Evolutionary conservation across 2,797 vertebrate species (phyloP).

Genomic region (Pelodytes ibericus): DNA sequence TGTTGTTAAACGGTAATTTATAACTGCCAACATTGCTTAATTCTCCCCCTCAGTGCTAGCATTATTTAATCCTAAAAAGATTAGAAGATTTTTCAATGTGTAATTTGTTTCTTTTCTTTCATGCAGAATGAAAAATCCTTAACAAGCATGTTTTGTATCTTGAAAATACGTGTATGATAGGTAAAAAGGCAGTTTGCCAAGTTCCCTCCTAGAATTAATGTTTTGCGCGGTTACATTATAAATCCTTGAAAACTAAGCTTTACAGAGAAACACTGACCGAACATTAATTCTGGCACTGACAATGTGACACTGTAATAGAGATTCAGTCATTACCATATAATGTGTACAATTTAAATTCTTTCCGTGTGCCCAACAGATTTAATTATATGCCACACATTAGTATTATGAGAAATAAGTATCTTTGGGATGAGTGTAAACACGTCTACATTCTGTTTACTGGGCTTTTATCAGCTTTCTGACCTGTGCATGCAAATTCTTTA

Average conservation of each 20-base stretch:
- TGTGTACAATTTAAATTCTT: constrained; percentile 46
- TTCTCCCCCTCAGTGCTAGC: not conserved
- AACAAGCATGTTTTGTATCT: constrained; percentile 9
- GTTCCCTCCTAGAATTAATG: constrained; percentile 39
- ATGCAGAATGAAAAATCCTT: not conserved
- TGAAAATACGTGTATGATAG: constrained; percentile 21
- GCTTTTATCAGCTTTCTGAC: constrained; percentile 50
- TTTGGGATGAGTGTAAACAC: constrained; percentile 40
- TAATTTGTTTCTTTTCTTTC: not conserved
- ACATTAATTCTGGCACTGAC: constrained; percentile 51
- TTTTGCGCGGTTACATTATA: constrained; percentile 47
- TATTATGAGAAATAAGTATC: constrained; percentile 32
- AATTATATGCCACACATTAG: constrained; percentile 43
- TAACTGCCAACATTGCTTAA: constrained; percentile 19
- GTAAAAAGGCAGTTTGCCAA: constrained; percentile 17
- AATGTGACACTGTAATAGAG: constrained; percentile 52
- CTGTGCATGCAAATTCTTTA: constrained; percentile 58
- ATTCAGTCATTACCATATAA: constrained; percentile 45
- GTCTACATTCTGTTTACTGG: constrained; percentile 43
- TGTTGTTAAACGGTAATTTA: constrained; percentile 28
- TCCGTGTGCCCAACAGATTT: constrained; percentile 33
- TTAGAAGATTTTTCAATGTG: constrained; percentile 17
- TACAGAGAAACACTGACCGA: constrained; percentile 50
- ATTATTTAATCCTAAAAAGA: constrained; percentile 12
- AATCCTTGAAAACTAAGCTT: constrained; percentile 51